These are phyloP conservation scores for Tupaia tana DNA, from an alignment of 2,113 vertebrate genomes.

Conservation along the genomic window DNA sequence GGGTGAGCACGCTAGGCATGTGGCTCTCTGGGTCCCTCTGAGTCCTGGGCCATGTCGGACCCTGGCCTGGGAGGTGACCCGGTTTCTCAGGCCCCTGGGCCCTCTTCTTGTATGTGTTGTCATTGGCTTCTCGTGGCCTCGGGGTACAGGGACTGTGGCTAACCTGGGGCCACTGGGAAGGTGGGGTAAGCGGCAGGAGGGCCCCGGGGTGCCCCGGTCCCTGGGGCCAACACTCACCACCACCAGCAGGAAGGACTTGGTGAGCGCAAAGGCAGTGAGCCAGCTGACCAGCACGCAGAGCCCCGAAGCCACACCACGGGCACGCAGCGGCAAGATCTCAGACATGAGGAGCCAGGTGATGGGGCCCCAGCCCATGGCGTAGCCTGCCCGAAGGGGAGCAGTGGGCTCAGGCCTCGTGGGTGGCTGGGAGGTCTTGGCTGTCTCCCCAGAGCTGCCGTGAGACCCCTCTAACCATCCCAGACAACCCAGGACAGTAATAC, in stretches of 20 bases:
- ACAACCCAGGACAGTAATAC: fast-evolving
- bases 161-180: not conserved
- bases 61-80: not conserved
- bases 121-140: not conserved
- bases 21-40: not conserved
- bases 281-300: slow-evolving; percentile 95
- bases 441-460: not conserved
- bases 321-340: slow-evolving; percentile 93
- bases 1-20: fast-evolving
- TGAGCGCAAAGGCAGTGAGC: slow-evolving; percentile 94
- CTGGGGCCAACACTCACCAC: slow-evolving; percentile 81
- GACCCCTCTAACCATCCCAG: not conserved
- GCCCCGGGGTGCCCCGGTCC: not conserved
- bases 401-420: fast-evolving
- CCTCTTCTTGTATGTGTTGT: not conserved
- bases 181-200: too few species aligned
- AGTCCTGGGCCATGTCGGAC: not conserved
- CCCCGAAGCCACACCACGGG: slow-evolving; percentile 93
- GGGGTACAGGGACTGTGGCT: fast-evolving
- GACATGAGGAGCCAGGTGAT: slow-evolving; percentile 99
- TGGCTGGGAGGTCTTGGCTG: not conserved
- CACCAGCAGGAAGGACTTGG: slow-evolving; percentile 89
- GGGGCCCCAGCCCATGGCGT: slow-evolving; percentile 98
- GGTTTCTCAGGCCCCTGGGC: fast-evolving
- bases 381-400: slow-evolving; percentile 86